These are phyloP conservation scores for Drosophila carrolli DNA, from an alignment of 1,140 invertebrate species.

Conservation along the genomic window DNA sequence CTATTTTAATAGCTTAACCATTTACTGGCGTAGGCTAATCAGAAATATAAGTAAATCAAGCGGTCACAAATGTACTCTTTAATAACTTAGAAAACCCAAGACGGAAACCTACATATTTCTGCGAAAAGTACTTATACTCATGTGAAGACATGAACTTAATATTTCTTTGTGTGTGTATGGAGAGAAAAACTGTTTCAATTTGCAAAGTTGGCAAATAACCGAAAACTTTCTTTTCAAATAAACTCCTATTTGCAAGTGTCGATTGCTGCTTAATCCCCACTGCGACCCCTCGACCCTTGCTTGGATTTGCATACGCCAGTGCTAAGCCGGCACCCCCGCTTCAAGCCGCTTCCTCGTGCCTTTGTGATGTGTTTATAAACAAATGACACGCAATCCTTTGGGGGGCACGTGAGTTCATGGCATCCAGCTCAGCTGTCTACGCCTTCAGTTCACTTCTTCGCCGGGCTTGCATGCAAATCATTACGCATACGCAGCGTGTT, in stretches of 20 bases:
- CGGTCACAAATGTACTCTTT: no score
- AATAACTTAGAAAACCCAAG: no score
- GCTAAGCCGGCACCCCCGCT: slow-evolving; percentile 3
- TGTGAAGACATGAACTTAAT: neutral
- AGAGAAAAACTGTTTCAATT: slow-evolving; percentile 8
- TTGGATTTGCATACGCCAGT: slow-evolving; percentile 14
- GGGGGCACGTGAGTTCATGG: slow-evolving; percentile 47
- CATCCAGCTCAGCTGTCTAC: slow-evolving; percentile 43
- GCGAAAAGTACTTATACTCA: no score
- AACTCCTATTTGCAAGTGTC: slow-evolving; percentile 29
- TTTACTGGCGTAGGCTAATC: no score
- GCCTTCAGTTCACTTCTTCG: slow-evolving; percentile 18
- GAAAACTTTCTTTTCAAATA: slow-evolving; percentile 23
- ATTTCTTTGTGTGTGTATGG: neutral
- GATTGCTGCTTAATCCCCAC: slow-evolving; percentile 39
- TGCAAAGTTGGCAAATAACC: slow-evolving; percentile 1
- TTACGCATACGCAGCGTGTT: slow-evolving; percentile 77
- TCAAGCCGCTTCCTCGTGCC: slow-evolving; percentile 5
- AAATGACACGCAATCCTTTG: slow-evolving; percentile 80
- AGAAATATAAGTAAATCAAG: no score
- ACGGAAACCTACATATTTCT: no score
- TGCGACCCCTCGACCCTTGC: slow-evolving; percentile 2
- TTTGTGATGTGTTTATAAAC: slow-evolving; percentile 74
- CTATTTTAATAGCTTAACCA: neutral
- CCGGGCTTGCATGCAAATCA: slow-evolving; percentile 56